Evolutionary conservation across 2,113 vertebrate genomes (phyloP), one percentile per base, ranked within the genome.

Genomic region (Shinisaurus crocodilurus): DNA sequence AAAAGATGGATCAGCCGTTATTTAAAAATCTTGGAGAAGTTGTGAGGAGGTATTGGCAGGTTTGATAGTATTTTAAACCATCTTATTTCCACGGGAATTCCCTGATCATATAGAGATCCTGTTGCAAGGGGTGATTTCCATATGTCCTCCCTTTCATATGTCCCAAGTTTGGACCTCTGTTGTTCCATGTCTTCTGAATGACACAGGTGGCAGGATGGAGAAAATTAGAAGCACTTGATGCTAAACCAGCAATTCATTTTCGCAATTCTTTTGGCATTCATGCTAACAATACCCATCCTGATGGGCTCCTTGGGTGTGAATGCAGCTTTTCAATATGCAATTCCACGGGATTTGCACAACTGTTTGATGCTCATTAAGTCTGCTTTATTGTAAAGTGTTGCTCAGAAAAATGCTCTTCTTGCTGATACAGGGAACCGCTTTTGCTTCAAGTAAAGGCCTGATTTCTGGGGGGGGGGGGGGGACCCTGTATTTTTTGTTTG

Each of bases 301-400:
- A 98, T 98, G 97, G 97, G 96, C 97, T 97, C 94, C 29, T 96
- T 92, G 92, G 69, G 91, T 94, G 96, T 97, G 97, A 98, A 97
- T 97, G 96, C 96, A 93, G 96, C 96, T 97, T 95, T 90, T 97
- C 97, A 97, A 96, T 97, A 97, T 96, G 97, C 97, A 97, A 97
- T 98, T 97, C 97, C 80, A 95, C 93, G 93, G 96, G 97, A 97
- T 97, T 97, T 95, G 96, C 87, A 75, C 93, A 57, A 94, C 95
- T 88, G 93, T 91, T 96, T 83, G 80, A 95, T 85, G 96, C 97
- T 97, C 97, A 98, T 98, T 97, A 98, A 95, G 95, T 97, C 96
- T 95, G 95, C 96, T 97, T 96, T 97, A 96, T 97, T 97, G 96
- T 97, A 96, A 97, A 98, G 96, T 96, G 96, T 92, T 92, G 95